Conservation (phyloP, 2,888 invertebrate species). For the Cylloceria caligata region DNA sequence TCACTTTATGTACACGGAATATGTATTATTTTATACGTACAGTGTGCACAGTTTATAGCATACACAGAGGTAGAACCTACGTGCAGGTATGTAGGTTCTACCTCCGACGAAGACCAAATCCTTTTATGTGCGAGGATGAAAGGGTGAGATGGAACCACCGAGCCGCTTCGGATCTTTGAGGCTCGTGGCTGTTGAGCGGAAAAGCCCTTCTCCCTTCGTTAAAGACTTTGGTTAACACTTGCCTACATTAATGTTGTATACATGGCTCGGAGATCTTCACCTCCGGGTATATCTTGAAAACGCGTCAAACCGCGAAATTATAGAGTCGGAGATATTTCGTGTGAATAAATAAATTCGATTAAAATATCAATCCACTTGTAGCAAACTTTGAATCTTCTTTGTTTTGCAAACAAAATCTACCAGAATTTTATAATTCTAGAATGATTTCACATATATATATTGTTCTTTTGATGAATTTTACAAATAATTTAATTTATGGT, state of each 20-base stretch:
- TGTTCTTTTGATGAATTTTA: too few species aligned
- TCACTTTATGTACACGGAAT: constrained; percentile 21
- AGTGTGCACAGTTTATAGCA: background rate
- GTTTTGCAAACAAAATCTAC: too few species aligned
- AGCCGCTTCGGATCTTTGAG: constrained; percentile 2
- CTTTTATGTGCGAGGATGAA: constrained; percentile 17
- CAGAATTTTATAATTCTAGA: too few species aligned
- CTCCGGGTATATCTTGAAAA: constrained; percentile 15
- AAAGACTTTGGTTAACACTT: constrained; percentile 79
- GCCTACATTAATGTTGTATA: constrained; percentile 76
- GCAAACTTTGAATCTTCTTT: too few species aligned
- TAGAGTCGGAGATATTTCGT: background rate
- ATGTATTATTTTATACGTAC: constrained; percentile 14
- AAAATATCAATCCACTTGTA: too few species aligned
- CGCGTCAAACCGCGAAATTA: constrained; percentile 29
- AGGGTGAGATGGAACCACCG: constrained; percentile 15
- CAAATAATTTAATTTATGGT: too few species aligned
- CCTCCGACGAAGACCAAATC: constrained; percentile 6
- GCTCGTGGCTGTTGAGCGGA: constrained; percentile 5
- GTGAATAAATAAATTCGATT: too few species aligned
- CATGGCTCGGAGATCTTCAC: background rate
- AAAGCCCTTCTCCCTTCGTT: constrained; percentile 71
- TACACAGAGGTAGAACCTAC: background rate
- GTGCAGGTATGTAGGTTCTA: constrained; percentile 2
- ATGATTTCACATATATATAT: too few species aligned